Evolutionary conservation across 2,113 vertebrate genomes (phyloP).

Genomic region (Otolemur garnettii): DNA sequence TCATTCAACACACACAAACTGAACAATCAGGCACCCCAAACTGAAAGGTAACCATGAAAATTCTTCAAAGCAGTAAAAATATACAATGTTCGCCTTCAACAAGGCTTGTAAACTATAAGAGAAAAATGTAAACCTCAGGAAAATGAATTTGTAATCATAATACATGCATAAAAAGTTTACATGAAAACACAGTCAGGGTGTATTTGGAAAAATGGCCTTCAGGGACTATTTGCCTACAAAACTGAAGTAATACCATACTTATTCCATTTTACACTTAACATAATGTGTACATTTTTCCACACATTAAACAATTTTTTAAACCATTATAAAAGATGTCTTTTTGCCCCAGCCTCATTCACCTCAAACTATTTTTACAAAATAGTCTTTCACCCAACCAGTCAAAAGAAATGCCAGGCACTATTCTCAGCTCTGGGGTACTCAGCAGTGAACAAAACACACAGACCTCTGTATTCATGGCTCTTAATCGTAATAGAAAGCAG

Average conservation of each 20-base stretch:
- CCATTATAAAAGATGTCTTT: background rate
- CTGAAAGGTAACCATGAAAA: background rate
- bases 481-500: background rate
- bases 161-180: background rate
- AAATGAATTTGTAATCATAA: slow-evolving; percentile 3
- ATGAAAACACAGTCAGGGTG: background rate
- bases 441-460: background rate
- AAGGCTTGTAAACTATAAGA: background rate
- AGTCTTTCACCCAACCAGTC: background rate
- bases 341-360: background rate
- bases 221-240: background rate
- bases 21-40: background rate
- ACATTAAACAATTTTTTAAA: background rate
- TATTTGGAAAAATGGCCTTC: slow-evolving; percentile 25
- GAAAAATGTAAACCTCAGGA: background rate
- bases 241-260: background rate
- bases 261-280: background rate
- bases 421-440: background rate
- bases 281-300: background rate
- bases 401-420: background rate
- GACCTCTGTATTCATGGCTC: background rate
- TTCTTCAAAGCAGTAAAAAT: slow-evolving; percentile 24
- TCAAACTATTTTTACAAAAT: background rate
- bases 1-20: background rate
- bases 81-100: background rate